Evolutionary conservation across 1,140 invertebrate genomes (phyloP).

Genomic region (Drosophila watanabei): DNA sequence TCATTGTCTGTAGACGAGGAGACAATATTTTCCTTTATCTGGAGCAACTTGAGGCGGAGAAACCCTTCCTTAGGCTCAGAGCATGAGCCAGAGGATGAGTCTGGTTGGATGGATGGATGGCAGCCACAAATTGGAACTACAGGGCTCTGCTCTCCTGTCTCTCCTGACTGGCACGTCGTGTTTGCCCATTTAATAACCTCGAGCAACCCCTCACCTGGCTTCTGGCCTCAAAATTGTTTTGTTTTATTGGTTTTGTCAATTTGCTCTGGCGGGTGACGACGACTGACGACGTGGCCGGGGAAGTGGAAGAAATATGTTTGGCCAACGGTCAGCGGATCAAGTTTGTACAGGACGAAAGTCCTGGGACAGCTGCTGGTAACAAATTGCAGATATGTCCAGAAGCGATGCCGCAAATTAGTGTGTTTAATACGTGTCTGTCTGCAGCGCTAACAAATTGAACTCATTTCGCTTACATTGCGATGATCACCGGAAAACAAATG

Average conservation of each 20-base stretch:
- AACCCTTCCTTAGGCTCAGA: not conserved
- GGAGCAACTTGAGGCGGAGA: constrained; percentile 16
- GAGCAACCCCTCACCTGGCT: constrained; percentile 8
- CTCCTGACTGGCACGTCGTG: constrained; percentile 19
- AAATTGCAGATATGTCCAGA: constrained; percentile 83
- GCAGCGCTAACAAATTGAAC: constrained; percentile 74
- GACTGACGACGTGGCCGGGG: constrained; percentile 9
- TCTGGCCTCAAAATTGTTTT: constrained; percentile 54
- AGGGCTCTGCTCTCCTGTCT: not conserved
- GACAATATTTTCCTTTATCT: constrained; percentile 53
- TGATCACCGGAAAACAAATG: constrained; percentile 80
- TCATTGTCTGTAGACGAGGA: constrained; percentile 37
- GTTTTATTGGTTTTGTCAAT: constrained; percentile 73
- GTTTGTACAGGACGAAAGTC: constrained; percentile 27
- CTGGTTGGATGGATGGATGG: not conserved
- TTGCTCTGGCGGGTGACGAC: constrained; percentile 53
- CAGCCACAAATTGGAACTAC: constrained; percentile 27
- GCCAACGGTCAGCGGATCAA: constrained; percentile 50
- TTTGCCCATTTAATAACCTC: constrained; percentile 34
- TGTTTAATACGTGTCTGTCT: constrained; percentile 77
- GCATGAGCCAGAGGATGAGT: not conserved
- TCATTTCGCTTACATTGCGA: constrained; percentile 78
- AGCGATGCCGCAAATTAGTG: constrained; percentile 85
- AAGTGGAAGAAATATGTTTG: constrained; percentile 36
- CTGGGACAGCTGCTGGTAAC: constrained; percentile 72